Evolutionary conservation across 2,888 invertebrate species (phyloP).

Genomic region (Didymodactylos carnosus): DNA sequence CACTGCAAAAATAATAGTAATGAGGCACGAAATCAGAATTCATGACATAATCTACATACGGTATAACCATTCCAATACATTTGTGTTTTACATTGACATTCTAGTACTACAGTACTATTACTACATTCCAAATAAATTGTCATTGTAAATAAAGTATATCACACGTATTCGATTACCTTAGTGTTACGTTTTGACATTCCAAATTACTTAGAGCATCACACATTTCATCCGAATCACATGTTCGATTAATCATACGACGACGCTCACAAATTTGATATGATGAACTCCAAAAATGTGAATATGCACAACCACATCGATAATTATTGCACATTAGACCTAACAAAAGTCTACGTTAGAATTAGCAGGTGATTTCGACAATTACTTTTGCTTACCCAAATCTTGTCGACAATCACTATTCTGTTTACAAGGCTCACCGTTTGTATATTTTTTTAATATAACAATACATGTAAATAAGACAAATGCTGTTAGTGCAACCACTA

Average conservation of each 20-base stretch:
- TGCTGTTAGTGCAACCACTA: not conserved
- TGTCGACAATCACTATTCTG: not conserved
- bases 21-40: not conserved
- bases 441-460: not conserved
- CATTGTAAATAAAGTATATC: not conserved
- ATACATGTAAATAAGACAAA: not conserved
- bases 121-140: not conserved
- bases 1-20: not conserved
- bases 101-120: not conserved
- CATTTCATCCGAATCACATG: not conserved
- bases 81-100: not conserved
- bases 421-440: not conserved
- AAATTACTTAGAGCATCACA: not conserved
- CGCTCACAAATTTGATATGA: not conserved
- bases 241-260: not conserved
- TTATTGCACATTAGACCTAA: not conserved
- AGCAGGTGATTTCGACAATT: too few species aligned
- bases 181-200: not conserved
- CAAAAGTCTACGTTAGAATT: too few species aligned
- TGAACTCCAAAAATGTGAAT: not conserved
- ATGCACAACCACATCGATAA: not conserved
- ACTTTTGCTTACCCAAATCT: not conserved
- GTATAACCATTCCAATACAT: not conserved
- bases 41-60: not conserved
- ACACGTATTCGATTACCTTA: not conserved